Percentiles rank a stretch among this genome's conserved stretches.
Conservation (phyloP, 2,888 invertebrate genomes). For the Conistra vaccinii region DNA sequence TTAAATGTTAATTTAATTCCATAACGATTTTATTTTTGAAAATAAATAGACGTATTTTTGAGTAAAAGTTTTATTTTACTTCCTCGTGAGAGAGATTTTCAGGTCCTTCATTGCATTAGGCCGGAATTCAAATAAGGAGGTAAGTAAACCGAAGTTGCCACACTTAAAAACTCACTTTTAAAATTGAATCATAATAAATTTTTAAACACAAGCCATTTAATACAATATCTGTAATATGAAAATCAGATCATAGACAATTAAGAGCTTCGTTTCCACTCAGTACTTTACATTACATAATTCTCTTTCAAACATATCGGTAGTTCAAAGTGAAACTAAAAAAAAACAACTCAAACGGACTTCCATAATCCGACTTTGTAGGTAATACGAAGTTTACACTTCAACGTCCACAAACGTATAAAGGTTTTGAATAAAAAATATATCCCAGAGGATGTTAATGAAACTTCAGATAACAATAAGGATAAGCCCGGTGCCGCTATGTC, state of each 20-base stretch:
- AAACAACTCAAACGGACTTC: constrained; percentile 61
- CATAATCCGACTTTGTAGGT: constrained; percentile 79
- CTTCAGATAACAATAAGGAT: constrained; percentile 76
- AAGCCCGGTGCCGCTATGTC: constrained; percentile 83
- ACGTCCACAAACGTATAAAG: constrained; percentile 74
- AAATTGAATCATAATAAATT: neutral
- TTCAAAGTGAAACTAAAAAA: constrained; percentile 68
- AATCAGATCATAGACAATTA: neutral
- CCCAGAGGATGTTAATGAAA: constrained; percentile 80
- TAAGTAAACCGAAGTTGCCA: neutral
- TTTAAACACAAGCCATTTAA: neutral
- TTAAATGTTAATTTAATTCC: constrained; percentile 16
- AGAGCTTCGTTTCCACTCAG: neutral
- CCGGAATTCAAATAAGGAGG: neutral
- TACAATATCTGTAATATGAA: neutral
- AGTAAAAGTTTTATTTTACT: no score
- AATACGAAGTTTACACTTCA: constrained; percentile 84
- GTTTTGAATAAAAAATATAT: constrained; percentile 63
- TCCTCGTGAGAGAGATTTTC: neutral
- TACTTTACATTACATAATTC: neutral
- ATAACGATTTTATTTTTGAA: neutral
- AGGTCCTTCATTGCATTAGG: neutral
- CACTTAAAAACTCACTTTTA: no score
- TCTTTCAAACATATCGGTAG: constrained; percentile 61
- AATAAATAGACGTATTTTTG: neutral